These are phyloP conservation scores for Dexiosoma caninum DNA, from an alignment of 2,888 invertebrate genomes.

Conservation along the genomic window DNA sequence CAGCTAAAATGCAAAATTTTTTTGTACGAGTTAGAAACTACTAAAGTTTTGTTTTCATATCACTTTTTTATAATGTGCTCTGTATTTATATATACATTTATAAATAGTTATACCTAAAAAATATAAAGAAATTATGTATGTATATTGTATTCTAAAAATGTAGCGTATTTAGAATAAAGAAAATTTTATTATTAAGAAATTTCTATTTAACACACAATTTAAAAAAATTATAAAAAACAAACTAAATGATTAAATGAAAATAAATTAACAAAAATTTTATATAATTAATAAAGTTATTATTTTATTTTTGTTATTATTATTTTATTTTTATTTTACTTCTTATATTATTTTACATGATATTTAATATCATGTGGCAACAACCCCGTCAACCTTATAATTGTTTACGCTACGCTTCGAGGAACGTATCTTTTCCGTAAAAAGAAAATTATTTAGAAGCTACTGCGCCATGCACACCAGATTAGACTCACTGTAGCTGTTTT, in stretches of 20 bases:
- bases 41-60: slow-evolving; percentile 11
- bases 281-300: too few species aligned
- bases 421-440: too few species aligned
- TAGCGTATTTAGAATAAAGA: slow-evolving; percentile 46
- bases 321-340: too few species aligned
- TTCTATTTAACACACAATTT: slow-evolving; percentile 60
- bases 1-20: slow-evolving; percentile 42
- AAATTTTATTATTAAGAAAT: slow-evolving; percentile 51
- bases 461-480: too few species aligned
- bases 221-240: not conserved
- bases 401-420: too few species aligned
- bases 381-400: too few species aligned
- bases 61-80: slow-evolving; percentile 19
- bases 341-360: too few species aligned
- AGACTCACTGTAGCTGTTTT: too few species aligned
- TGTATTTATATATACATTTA: slow-evolving; percentile 30
- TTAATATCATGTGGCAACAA: too few species aligned
- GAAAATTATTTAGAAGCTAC: too few species aligned
- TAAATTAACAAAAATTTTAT: slow-evolving; percentile 21
- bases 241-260: slow-evolving; percentile 62
- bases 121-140: slow-evolving; percentile 34
- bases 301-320: too few species aligned
- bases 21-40: not conserved
- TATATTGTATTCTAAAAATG: slow-evolving; percentile 58
- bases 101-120: slow-evolving; percentile 50